A percentile compares a stretch with the other conserved stretches of the same genome.
These are phyloP conservation scores for Podarcis lilfordi DNA, from an alignment of 2,797 vertebrate species.

Conservation along the genomic window DNA sequence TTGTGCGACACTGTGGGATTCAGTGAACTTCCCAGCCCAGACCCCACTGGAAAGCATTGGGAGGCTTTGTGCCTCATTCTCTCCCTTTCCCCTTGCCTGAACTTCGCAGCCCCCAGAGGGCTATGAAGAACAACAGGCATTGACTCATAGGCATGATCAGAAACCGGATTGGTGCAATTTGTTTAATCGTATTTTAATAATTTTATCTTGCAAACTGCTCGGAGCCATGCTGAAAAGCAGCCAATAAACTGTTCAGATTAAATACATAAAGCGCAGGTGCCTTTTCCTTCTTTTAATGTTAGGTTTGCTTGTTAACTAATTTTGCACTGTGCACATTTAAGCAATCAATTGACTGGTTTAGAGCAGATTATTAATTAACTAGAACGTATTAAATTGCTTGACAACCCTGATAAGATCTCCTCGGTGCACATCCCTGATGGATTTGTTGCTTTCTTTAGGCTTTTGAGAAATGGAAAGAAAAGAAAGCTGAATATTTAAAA, in stretches of 20 bases:
- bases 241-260: not conserved
- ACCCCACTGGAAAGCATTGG: too few relatives aligned
- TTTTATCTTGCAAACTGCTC: not conserved
- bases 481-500: conserved; percentile 81
- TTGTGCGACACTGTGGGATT: too few relatives aligned
- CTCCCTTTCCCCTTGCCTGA: too few relatives aligned
- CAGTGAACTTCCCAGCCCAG: too few relatives aligned
- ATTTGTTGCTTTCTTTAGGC: conserved; percentile 76
- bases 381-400: not conserved
- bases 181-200: not conserved
- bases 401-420: not conserved
- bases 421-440: not conserved
- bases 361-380: not conserved
- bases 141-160: too few relatives aligned
- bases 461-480: conserved; percentile 92
- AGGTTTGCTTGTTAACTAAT: not conserved
- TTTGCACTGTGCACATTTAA: not conserved
- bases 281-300: not conserved
- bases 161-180: not conserved
- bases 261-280: not conserved
- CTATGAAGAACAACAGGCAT: too few relatives aligned
- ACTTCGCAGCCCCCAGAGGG: too few relatives aligned
- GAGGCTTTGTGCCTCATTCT: too few relatives aligned
- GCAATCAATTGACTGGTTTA: not conserved
- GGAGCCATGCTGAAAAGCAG: not conserved